Conservation (phyloP, 2,113 vertebrate species). For the Amphilophus citrinellus region DNA sequence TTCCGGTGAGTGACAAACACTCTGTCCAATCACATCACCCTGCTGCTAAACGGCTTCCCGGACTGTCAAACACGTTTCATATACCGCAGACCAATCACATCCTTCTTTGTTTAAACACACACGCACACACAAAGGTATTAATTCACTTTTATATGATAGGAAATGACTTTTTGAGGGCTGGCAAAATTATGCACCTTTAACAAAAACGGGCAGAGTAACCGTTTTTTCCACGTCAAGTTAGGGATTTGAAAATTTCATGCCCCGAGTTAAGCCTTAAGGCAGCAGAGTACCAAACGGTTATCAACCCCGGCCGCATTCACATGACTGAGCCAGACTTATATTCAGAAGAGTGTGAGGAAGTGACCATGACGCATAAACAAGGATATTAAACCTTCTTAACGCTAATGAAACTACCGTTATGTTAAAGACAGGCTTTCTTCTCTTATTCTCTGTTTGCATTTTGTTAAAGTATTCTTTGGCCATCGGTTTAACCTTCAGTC, state of each 20-base stretch:
- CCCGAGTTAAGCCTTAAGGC: not conserved
- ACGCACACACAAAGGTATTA: not conserved
- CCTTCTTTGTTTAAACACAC: not conserved
- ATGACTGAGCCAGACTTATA: too few relatives aligned
- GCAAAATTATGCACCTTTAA: not conserved
- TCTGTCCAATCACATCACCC: conserved; percentile 28
- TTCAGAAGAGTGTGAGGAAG: not conserved
- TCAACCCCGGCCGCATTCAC: not conserved
- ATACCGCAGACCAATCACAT: not conserved
- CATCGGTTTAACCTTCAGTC: not conserved
- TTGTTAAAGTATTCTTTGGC: not conserved
- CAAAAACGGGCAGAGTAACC: not conserved
- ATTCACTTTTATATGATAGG: not conserved
- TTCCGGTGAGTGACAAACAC: conserved; percentile 34
- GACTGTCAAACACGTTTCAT: not conserved
- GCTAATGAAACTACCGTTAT: not conserved
- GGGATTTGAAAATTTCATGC: fast-evolving
- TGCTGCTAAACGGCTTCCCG: not conserved
- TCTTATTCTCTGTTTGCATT: too few relatives aligned
- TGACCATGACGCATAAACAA: not conserved
- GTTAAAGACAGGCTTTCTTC: not conserved
- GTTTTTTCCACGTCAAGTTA: conserved; percentile 1
- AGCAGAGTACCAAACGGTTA: not conserved
- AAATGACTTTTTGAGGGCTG: not conserved
- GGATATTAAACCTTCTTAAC: not conserved